phyloP scores from a whole-genome alignment of 2,113 vertebrate species.

The Oncorhynchus tshawytscha region DNA sequence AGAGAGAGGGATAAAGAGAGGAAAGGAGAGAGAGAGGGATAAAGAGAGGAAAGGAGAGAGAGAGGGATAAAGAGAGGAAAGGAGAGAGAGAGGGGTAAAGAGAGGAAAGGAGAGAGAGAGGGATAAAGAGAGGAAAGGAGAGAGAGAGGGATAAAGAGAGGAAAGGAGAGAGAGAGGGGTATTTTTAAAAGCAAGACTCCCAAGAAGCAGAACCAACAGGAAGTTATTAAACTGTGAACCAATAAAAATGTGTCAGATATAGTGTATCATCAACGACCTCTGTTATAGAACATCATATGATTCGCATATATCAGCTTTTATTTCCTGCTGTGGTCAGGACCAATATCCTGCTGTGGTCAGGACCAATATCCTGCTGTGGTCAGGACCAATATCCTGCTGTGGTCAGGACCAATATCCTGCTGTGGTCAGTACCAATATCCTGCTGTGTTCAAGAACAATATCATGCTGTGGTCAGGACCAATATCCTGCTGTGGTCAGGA shows the following conservation, averaged over 20 bases:
- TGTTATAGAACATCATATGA: constrained; percentile 50
- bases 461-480: too few species aligned
- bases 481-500: too few species aligned
- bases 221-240: constrained; percentile 68
- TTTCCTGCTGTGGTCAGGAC: constrained; percentile 38
- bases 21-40: neutral
- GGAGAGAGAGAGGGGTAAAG: neutral
- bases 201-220: constrained; percentile 36
- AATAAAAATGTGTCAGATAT: constrained; percentile 73
- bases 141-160: neutral
- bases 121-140: too few species aligned
- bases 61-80: too few species aligned
- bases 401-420: too few species aligned
- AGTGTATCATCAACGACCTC: constrained; percentile 50
- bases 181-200: constrained; percentile 9
- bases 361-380: too few species aligned
- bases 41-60: neutral
- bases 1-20: neutral
- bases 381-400: too few species aligned
- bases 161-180: neutral
- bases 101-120: neutral
- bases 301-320: constrained; percentile 40
- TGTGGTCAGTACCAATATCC: too few species aligned
- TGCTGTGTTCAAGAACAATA: too few species aligned
- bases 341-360: too few species aligned